Conservation (phyloP, 2,888 invertebrate species). For the Eupsilia transversa region DNA sequence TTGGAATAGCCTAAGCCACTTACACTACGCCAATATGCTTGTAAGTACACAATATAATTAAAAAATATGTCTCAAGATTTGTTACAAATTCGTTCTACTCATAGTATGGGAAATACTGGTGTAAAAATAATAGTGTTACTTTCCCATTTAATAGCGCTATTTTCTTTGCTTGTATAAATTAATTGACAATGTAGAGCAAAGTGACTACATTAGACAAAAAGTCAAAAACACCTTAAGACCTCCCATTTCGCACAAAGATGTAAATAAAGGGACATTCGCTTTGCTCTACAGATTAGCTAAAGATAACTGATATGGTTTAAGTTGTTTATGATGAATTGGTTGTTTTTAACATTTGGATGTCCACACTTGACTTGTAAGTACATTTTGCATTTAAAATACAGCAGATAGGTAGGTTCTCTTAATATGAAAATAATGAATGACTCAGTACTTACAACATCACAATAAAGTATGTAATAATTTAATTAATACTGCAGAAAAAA, state of each 20-base stretch:
- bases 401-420: neutral
- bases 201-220: conserved; percentile 36
- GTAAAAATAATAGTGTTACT: neutral
- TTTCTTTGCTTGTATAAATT: conserved; percentile 16
- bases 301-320: neutral
- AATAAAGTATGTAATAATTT: neutral
- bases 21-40: neutral
- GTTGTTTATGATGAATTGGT: neutral
- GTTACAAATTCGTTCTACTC: neutral
- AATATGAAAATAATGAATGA: neutral
- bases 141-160: conserved; percentile 23
- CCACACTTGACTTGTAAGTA: conserved; percentile 7
- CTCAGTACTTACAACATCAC: conserved; percentile 1
- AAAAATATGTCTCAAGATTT: neutral
- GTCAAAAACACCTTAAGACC: conserved; percentile 25
- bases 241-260: conserved; percentile 50
- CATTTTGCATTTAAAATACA: conserved; percentile 4
- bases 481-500: neutral
- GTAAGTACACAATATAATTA: neutral
- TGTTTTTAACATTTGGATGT: neutral
- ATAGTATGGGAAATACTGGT: neutral
- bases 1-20: neutral
- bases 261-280: conserved; percentile 57
- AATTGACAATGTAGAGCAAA: conserved; percentile 60
- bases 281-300: conserved; percentile 51